Conservation (phyloP, 2,797 vertebrate species). For the Xiphorhynchus erythropygius region DNA sequence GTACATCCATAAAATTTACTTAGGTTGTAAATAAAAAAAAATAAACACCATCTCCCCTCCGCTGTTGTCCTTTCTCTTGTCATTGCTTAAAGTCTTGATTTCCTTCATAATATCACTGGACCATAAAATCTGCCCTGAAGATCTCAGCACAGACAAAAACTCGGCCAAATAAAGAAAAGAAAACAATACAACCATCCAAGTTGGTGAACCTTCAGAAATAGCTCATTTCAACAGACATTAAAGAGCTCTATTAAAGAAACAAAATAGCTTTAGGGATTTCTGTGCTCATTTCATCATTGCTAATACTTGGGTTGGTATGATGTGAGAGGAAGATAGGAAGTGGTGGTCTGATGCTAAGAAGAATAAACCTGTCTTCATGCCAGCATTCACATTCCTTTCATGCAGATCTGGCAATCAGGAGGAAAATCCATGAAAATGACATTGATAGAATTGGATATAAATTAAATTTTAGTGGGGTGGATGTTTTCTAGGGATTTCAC, state of each 20-base stretch:
- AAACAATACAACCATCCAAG: not conserved
- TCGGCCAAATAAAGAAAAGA: not conserved
- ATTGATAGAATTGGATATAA: not conserved
- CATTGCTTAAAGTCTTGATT: not conserved
- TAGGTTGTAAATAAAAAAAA: not conserved
- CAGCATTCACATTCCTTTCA: not conserved
- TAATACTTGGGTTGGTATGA: not conserved
- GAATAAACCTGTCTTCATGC: not conserved
- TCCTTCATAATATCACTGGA: not conserved
- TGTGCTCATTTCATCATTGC: not conserved
- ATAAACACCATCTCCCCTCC: not conserved
- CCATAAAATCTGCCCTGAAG: conserved; percentile 24
- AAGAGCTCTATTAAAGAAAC: not conserved
- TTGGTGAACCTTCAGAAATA: not conserved
- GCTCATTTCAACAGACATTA: not conserved
- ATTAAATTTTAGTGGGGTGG: not conserved
- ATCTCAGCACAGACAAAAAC: not conserved
- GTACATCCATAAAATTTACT: not conserved
- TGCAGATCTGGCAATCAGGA: not conserved
- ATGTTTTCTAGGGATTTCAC: not conserved
- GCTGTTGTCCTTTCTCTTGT: not conserved
- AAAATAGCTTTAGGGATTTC: conserved; percentile 23
- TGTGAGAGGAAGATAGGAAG: not conserved
- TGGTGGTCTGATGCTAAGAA: not conserved
- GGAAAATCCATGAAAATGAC: not conserved